Base-by-base conservation (phyloP, 2,797 vertebrate genomes). In the Malacoctenus gilli region DNA sequence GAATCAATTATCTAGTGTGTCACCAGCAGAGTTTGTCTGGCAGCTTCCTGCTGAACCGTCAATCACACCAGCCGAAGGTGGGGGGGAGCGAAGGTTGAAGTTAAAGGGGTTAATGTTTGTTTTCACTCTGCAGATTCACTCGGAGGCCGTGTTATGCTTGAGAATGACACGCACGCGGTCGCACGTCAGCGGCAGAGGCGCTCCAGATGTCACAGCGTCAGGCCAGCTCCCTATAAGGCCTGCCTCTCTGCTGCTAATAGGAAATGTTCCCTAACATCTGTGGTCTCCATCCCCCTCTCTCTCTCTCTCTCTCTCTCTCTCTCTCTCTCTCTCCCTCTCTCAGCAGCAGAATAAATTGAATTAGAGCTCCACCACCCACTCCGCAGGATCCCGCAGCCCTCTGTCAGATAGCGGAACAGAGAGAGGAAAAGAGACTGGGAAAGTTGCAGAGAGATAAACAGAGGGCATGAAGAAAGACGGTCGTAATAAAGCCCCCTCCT, bases 261-360 rank as follows among this genome's bases (percentile, higher is more conserved):
- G 79, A 81, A 85, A 83, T 79, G 72, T 73, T 79, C 43, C 56
- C 64, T 61, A 80, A 80, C 85, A 82, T 81, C 78, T 85, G 78
- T 75, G 79, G 55, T 80, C 79, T 71, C n/a, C n/a, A n/a, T n/a
- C n/a, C n/a, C n/a, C n/a, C 69, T 52, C n/a, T 50, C 50, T 11
- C 22, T n/a, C 15, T 18, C 35, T 53, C 50, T 16, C 28, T 53
- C 41, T 38, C 16, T 34, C 65, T 46, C 25, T 19, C 36, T 54
- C 41, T 23, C 66, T 66, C 51, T 55, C 34, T 48, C 61, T 72
- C 48, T 75, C 78, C 68, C 62, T 83, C 68, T 86, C 68, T 74
- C 72, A 86, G 82, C 75, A 73, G 82, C n/a, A 65, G 83, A 71
- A 85, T 85, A 80, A 85, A 86, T 86, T 85, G 80, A 87, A 87